Evolutionary conservation across 2,888 invertebrate species (phyloP).

Genomic region (Trichacis sp.): DNA sequence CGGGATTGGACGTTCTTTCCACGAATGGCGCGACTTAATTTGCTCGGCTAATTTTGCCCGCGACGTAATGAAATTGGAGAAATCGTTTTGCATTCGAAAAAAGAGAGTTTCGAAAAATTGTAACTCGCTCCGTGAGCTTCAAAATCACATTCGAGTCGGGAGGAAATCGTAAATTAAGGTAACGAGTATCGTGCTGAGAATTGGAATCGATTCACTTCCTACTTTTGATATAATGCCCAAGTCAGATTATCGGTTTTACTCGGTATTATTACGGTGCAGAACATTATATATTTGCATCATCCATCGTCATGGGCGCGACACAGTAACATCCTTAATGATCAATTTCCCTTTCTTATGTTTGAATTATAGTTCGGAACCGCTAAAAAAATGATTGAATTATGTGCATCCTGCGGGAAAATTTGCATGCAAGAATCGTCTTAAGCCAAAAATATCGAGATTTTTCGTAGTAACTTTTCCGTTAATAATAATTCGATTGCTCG

Average conservation of each 20-base stretch:
- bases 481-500: not conserved
- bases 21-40: slow-evolving; percentile 13
- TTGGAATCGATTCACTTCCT: slow-evolving; percentile 22
- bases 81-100: no score
- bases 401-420: slow-evolving; percentile 58
- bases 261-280: slow-evolving; percentile 16
- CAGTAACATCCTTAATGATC: slow-evolving; percentile 51
- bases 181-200: slow-evolving; percentile 23
- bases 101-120: not conserved
- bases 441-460: not conserved
- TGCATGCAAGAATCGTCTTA: slow-evolving; percentile 21
- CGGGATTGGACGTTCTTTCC: slow-evolving; percentile 13
- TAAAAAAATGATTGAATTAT: slow-evolving; percentile 51
- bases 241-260: slow-evolving; percentile 17
- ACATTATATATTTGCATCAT: slow-evolving; percentile 17
- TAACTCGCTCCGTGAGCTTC: not conserved
- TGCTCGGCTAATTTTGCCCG: not conserved
- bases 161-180: slow-evolving; percentile 15
- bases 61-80: not conserved
- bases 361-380: slow-evolving; percentile 60
- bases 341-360: slow-evolving; percentile 59
- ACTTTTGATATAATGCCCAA: slow-evolving; percentile 18
- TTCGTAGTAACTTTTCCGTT: not conserved
- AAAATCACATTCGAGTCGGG: slow-evolving; percentile 4
- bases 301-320: slow-evolving; percentile 18